A percentile compares a stretch with the other conserved stretches of the same genome.
Conservation (phyloP, 1,140 invertebrate genomes). For the Caerostris darwini region DNA sequence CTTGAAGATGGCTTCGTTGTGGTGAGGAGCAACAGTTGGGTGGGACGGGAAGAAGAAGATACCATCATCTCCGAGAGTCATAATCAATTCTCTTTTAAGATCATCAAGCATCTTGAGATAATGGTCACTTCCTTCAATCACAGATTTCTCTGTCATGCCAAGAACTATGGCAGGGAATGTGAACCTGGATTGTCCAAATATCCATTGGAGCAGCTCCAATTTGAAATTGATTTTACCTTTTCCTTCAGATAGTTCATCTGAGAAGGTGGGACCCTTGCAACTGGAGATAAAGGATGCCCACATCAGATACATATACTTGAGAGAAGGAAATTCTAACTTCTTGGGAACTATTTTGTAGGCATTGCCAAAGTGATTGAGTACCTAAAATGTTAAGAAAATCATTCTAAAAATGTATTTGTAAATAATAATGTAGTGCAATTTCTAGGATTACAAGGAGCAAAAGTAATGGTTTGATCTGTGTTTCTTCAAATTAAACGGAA, state of each 20-base stretch:
- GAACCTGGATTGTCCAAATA: conserved; percentile 53
- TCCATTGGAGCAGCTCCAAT: conserved; percentile 60
- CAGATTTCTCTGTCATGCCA: conserved; percentile 27
- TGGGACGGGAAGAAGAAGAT: conserved; percentile 92
- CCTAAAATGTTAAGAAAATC: conserved; percentile 28
- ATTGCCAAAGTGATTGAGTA: conserved; percentile 60
- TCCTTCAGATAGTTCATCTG: conserved; percentile 50
- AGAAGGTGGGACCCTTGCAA: conserved; percentile 50
- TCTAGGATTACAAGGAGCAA: no score
- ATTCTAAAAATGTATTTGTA: neutral
- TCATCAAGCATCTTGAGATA: conserved; percentile 81
- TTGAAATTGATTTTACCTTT: conserved; percentile 34
- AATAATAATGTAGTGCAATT: no score
- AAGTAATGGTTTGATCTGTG: no score
- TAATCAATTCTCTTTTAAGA: conserved; percentile 80
- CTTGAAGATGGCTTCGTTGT: conserved; percentile 89
- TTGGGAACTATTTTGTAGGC: conserved; percentile 61
- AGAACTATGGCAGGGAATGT: conserved; percentile 50
- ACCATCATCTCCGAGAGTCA: conserved; percentile 85
- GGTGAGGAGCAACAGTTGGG: conserved; percentile 91
- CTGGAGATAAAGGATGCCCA: conserved; percentile 10
- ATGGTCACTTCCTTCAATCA: neutral
- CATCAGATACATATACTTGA: conserved; percentile 49
- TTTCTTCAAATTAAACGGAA: no score
- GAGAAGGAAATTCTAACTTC: conserved; percentile 25